These are phyloP conservation scores for Lagocephalus sceleratus DNA, from an alignment of 2,797 vertebrate species.

Conservation along the genomic window DNA sequence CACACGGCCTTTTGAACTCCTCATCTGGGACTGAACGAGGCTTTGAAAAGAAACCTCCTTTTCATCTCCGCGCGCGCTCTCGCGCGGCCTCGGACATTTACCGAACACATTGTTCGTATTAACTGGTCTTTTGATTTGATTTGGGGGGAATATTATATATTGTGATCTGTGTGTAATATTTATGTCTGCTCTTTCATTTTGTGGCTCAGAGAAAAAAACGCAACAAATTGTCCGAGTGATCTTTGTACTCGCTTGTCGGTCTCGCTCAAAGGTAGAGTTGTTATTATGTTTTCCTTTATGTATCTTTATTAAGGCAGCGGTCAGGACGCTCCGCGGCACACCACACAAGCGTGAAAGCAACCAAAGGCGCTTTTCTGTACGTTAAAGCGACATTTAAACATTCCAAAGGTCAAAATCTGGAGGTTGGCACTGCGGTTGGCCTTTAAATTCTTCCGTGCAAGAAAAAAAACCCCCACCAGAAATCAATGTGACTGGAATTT, in stretches of 20 bases:
- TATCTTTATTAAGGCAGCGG: slow-evolving; percentile 14
- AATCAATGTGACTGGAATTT: slow-evolving; percentile 1
- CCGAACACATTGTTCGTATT: slow-evolving; percentile 75
- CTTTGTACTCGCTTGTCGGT: slow-evolving; percentile 37
- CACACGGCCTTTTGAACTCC: slow-evolving; percentile 22
- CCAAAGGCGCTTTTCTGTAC: slow-evolving; percentile 30
- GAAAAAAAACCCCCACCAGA: slow-evolving; percentile 1
- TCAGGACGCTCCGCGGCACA: slow-evolving; percentile 24
- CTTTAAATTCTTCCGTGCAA: slow-evolving; percentile 11
- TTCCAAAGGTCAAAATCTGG: slow-evolving; percentile 53
- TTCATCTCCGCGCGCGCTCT: slow-evolving; percentile 42
- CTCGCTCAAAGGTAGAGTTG: slow-evolving; percentile 23
- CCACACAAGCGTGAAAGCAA: slow-evolving; percentile 28
- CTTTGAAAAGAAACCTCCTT: slow-evolving; percentile 42
- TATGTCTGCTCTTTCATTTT: slow-evolving; percentile 54
- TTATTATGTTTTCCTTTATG: not conserved
- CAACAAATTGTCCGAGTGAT: slow-evolving; percentile 45
- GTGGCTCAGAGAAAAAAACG: slow-evolving; percentile 33
- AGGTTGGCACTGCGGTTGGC: slow-evolving; percentile 27
- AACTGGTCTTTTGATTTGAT: slow-evolving; percentile 56
- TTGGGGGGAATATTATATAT: slow-evolving; percentile 35
- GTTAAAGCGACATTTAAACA: slow-evolving; percentile 55
- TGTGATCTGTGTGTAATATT: slow-evolving; percentile 64
- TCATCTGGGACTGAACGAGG: slow-evolving; percentile 30
- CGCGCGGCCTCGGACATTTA: slow-evolving; percentile 63